Conservation (phyloP, 2,888 invertebrate genomes). For the Drepana falcataria region DNA sequence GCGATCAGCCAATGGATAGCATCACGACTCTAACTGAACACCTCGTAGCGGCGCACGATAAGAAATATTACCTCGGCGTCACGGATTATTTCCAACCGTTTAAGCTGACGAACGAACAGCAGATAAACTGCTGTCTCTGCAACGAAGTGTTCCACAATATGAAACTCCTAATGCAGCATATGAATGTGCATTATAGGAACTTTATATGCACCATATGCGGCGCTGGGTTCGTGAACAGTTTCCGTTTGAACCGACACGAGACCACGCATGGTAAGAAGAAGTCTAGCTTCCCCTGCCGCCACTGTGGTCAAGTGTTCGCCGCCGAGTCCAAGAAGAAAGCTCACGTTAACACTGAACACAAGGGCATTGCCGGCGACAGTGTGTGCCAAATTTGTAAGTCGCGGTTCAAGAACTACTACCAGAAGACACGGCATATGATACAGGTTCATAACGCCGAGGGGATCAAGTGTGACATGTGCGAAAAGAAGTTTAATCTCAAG, state of each 20-base stretch:
- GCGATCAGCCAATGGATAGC: conserved; percentile 44
- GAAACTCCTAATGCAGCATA: conserved; percentile 66
- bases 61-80: conserved; percentile 52
- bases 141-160: conserved; percentile 60
- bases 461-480: conserved; percentile 63
- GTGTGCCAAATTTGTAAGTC: conserved; percentile 70
- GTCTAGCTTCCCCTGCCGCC: conserved; percentile 53
- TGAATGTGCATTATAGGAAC: conserved; percentile 67
- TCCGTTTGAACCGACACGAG: conserved; percentile 59
- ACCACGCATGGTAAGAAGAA: conserved; percentile 64
- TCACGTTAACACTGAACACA: conserved; percentile 64
- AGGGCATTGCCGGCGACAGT: conserved; percentile 65
- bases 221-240: conserved; percentile 65
- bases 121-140: conserved; percentile 62
- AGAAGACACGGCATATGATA: conserved; percentile 68
- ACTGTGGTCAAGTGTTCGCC: conserved; percentile 58
- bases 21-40: conserved; percentile 50
- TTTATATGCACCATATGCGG: conserved; percentile 69
- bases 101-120: conserved; percentile 53
- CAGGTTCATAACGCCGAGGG: conserved; percentile 65
- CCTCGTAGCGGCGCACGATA: conserved; percentile 52
- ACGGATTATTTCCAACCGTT: conserved; percentile 64
- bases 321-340: conserved; percentile 65
- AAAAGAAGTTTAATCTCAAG: conserved; percentile 66
- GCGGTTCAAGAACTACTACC: conserved; percentile 68